Evolutionary conservation across 2,797 vertebrate genomes (phyloP), one percentile per base, ranked within the genome.

Genomic region (Nyctalus aviator): DNA sequence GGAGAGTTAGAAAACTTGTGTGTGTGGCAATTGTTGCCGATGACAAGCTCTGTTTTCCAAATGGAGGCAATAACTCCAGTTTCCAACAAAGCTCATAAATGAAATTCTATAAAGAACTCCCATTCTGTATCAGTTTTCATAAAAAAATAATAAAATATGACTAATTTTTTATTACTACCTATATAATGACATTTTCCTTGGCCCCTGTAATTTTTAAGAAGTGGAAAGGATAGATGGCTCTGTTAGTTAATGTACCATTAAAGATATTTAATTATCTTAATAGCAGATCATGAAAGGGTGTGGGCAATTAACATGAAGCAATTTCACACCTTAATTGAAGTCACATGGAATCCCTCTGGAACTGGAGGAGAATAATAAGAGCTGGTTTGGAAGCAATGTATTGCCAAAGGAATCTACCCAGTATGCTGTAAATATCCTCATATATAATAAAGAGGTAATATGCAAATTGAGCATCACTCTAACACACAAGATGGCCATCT

Each of bases 271-370:
- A 97, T 83, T 97, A 88, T 90, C 90, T 97, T 95, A 97, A 97
- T 48, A 97, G 88, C 94, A 97, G 94, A 96, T 95, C 94, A 95
- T 90, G 84, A 84, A 96, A 97, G 75, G 85, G 96, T 44, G 53
- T 91, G n/a, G 35, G 93, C 79, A 92, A 97, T 97, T 97, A 96
- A 97, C 91, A 97, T 89, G 92, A 94, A 93, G 84, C 95, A 2
- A 0, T 97, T 97, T 98, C 97, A 96, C 93, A 96, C 90, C 83
- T 96, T 96, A 97, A 95, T 98, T 97, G 96, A 96, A 91, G 14
- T 20, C 41, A 66, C 84, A 94, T 93, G 78, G 68, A 97, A 95
- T 88, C 69, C 8, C 0, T 75, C 84, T 96, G 66, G 82, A 93
- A 71, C 32, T 32, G 8, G 14, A 37, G 27, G 27, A 89, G 66